phyloP scores from a whole-genome alignment of 2,113 vertebrate genomes.

The Sarotherodon lohbergeri region DNA sequence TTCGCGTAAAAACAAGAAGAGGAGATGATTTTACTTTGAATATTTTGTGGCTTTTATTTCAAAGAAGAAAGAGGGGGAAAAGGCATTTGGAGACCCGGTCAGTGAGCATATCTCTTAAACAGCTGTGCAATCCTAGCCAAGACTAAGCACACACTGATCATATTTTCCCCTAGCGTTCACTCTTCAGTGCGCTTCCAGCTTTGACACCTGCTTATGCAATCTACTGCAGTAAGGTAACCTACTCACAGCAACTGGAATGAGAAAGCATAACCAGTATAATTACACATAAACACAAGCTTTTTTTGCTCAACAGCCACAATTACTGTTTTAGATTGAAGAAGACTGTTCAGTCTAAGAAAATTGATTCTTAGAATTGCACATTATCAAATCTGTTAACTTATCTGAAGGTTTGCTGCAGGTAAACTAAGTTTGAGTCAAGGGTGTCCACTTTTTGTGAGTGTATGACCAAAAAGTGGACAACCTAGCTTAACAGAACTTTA shows the following conservation, averaged over 20 bases:
- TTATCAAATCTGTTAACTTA: not conserved
- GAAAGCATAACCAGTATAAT: not conserved
- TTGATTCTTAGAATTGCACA: not conserved
- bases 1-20: constrained; percentile 1
- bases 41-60: constrained; percentile 21
- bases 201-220: constrained; percentile 68
- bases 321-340: not conserved
- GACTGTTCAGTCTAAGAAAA: not conserved
- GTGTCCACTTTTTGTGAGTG: not conserved
- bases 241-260: not conserved
- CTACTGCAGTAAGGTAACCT: constrained; percentile 31
- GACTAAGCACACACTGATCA: constrained; percentile 55
- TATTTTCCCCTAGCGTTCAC: constrained; percentile 55
- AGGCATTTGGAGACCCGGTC: constrained; percentile 8
- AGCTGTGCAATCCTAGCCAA: constrained; percentile 51
- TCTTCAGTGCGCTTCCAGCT: constrained; percentile 31
- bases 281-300: not conserved
- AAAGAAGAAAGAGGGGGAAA: not conserved
- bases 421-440: not conserved
- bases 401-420: not conserved
- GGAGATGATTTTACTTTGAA: not conserved
- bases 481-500: not conserved
- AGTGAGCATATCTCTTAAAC: constrained; percentile 64
- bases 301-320: not conserved
- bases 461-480: not conserved